Base-by-base conservation (phyloP, 2,888 invertebrate genomes). In the Phania funesta region DNA sequence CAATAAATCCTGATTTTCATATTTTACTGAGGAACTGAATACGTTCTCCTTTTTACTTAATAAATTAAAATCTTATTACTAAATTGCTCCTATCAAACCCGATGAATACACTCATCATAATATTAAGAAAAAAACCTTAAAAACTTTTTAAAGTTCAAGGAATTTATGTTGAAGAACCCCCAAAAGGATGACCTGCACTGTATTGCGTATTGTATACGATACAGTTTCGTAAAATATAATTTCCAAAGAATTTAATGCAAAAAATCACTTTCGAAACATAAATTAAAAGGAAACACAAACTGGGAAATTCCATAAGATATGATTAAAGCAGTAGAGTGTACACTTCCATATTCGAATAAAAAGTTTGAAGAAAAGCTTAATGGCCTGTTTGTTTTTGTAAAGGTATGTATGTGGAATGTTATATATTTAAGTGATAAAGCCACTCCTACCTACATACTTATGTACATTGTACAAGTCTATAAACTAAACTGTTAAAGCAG, bases 241-340 rank as follows among this genome's bases (percentile, higher is more conserved):
- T 77, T 73, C 60, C n/a, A 54, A 73, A 73, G 68, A 77, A 81
- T 56, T 67, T 60, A 29, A 54, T 65, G 16, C 22, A 35, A 11
- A 20, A 24, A 22, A 70, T 48, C 48, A 64, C 7, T 18, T 32
- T 3, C n/a, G 3, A 11, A 56, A 35, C 20, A 65, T 24, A 44
- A 26, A 65, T 29, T 29, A 3, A 62, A 70, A 54, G n/a, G 18
- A 70, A 70, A 44, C 16, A 62, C 35, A 56, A 76, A 73, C 54
- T 68, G 62, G 54, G 67, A 73, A 81, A 81, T 81, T 81, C 68
- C 68, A 48, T 24, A 64, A 64, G 70, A 65, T 24, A 35, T 29
- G 58, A 68, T 60, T 22, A 60, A 56, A 58, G 46, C 22, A 22
- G 26, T 22, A 52, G 41, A 35, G 9, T 35, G 5, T 32, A 52